Evolutionary conservation across 37 sponge, comb jelly and placozoan genomes (phyloP).

Genomic region (Hormiphora californensis): DNA sequence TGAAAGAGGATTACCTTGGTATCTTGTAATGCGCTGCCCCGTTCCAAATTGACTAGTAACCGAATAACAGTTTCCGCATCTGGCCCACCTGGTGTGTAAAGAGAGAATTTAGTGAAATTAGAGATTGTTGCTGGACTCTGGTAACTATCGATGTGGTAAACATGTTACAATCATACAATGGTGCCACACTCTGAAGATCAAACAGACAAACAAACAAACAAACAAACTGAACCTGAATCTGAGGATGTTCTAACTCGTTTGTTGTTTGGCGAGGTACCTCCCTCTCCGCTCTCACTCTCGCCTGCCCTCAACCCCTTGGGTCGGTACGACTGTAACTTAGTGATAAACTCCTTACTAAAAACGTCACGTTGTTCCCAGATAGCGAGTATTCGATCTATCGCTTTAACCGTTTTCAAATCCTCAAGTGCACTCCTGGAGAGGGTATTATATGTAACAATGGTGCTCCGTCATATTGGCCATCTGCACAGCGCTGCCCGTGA

Average conservation of each 20-base stretch:
- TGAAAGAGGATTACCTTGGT: too few relatives aligned
- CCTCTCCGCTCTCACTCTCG: neutral
- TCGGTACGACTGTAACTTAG: conserved; percentile 39
- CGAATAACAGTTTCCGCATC: conserved; percentile 36
- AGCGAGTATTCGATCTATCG: conserved; percentile 64
- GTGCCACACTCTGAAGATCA: too few relatives aligned
- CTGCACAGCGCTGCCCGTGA: too few relatives aligned
- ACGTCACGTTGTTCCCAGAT: conserved; percentile 85
- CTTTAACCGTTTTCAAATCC: conserved; percentile 56
- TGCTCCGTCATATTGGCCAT: too few relatives aligned
- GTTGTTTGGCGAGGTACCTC: conserved; percentile 9
- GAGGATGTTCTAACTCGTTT: conserved; percentile 19
- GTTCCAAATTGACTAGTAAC: conserved; percentile 37
- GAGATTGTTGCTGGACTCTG: too few relatives aligned
- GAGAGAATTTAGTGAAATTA: too few relatives aligned
- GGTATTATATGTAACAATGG: too few relatives aligned
- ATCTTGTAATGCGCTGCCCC: conserved; percentile 39
- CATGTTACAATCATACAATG: too few relatives aligned
- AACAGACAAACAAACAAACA: neutral
- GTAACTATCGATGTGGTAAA: too few relatives aligned
- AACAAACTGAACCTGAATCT: neutral
- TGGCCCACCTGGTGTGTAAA: too few relatives aligned
- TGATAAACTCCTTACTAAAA: conserved; percentile 57
- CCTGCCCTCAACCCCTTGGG: conserved; percentile 21
- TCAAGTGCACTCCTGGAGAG: conserved; percentile 52